These are phyloP conservation scores for Amaurobius ferox DNA, from an alignment of 2,888 invertebrate species.

Conservation along the genomic window DNA sequence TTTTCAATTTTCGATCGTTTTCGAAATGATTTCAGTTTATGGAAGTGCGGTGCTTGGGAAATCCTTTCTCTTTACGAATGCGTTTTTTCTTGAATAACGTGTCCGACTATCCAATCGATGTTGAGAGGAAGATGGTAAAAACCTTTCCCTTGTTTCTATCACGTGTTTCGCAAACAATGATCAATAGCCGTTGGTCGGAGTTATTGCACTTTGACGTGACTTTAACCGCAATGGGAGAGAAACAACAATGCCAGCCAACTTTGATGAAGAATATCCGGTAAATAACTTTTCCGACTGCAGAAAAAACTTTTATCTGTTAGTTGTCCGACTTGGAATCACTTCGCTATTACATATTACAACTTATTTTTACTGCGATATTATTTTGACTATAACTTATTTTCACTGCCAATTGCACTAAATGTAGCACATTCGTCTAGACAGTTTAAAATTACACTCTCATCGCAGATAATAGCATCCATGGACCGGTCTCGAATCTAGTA, in stretches of 20 bases:
- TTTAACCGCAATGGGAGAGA: slow-evolving; percentile 68
- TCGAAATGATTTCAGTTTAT: slow-evolving; percentile 16
- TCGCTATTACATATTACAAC: no score
- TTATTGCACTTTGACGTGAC: slow-evolving; percentile 71
- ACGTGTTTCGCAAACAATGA: slow-evolving; percentile 71
- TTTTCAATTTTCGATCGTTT: neutral
- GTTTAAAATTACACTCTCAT: no score
- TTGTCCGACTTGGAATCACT: neutral
- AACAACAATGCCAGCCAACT: slow-evolving; percentile 55
- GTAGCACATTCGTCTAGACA: no score
- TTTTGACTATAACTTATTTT: no score
- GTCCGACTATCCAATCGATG: slow-evolving; percentile 54
- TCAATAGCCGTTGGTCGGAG: slow-evolving; percentile 68
- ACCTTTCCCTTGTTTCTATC: slow-evolving; percentile 63
- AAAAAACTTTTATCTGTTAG: slow-evolving; percentile 51
- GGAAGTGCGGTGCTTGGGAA: neutral
- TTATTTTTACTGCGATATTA: no score
- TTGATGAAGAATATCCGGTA: slow-evolving; percentile 67
- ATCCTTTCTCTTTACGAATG: slow-evolving; percentile 32
- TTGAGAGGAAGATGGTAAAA: slow-evolving; percentile 48
- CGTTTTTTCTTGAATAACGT: slow-evolving; percentile 40
- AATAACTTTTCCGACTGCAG: slow-evolving; percentile 51
- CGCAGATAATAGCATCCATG: no score
- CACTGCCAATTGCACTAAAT: no score
- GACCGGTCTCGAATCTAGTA: no score